Base-by-base conservation (phyloP, 2,888 invertebrate genomes). In the Apodemia mormo region DNA sequence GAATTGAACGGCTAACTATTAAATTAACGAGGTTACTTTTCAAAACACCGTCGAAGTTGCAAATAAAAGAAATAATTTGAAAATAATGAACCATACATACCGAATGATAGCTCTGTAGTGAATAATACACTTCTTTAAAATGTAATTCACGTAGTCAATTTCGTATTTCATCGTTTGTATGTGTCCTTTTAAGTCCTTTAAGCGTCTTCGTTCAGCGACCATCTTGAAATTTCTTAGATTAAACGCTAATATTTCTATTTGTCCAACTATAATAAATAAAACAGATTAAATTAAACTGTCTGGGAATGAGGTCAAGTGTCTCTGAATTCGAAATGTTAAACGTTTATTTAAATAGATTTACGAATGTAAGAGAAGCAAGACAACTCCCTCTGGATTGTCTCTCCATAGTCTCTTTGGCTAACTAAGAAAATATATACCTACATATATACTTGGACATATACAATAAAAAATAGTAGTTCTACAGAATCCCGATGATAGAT, bases 21-120 rank as follows among this genome's bases (percentile, higher is more conserved):
- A 14, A 52, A 1, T 52, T 14, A 52, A 4, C 14, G 40, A 40
- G 40, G 8, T 40, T 40, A 40, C 40, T 40, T 40, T 8, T 52
- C 14, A 52, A 52, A 14, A 14, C 52, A 8, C 4, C 9, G 5
- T 14, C 14, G 1, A 7, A 14, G 14, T 61, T 5, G 7, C 61
- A 10, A 30, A 61, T n/a, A 12, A 1, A 61, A 61, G 7, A 22
- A 22, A 22, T 9, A 12, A 4, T 61, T 61, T 8, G 40, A 40
- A 40, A 40, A 40, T 29, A 29, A 12, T 61, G 68, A 70, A 74
- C 5, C 12, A 29, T 29, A 30, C 74, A 79, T 81, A 93, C 93
- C 87, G 82, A 76, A 93, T 90, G 68, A 93, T 93, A 69, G 87
- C 85, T 75, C 85, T 90, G 77, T 93, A 92, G 78, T 90, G 93